Conservation (phyloP, 2,113 vertebrate genomes). For the Pelecanus crispus region DNA sequence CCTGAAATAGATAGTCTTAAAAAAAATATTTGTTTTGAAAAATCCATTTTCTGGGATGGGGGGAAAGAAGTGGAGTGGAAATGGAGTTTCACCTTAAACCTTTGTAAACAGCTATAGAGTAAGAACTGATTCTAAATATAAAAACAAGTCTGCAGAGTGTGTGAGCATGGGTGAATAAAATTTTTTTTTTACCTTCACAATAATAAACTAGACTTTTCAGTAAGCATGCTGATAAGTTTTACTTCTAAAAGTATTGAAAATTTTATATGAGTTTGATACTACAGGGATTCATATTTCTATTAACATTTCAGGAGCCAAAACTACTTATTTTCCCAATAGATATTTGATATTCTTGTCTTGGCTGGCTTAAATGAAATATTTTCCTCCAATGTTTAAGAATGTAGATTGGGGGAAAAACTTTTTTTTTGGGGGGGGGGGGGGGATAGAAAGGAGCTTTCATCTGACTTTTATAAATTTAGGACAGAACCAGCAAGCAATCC, state of each 20-base stretch:
- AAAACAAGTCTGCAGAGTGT: not conserved
- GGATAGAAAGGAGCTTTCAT: not conserved
- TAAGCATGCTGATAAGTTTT: not conserved
- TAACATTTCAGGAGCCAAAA: not conserved
- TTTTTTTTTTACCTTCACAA: not conserved
- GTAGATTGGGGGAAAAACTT: not conserved
- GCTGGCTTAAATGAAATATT: not conserved
- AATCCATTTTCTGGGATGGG: not conserved
- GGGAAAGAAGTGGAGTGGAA: not conserved
- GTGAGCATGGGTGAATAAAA: not conserved
- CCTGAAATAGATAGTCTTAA: not conserved
- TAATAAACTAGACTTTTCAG: not conserved
- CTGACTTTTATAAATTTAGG: not conserved
- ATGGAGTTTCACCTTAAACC: not conserved
- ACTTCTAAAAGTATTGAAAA: not conserved
- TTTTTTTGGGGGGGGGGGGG: too few species aligned
- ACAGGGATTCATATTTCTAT: not conserved
- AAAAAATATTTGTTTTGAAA: not conserved
- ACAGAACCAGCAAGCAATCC: not conserved
- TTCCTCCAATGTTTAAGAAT: not conserved
- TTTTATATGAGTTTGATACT: not conserved
- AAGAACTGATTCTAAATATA: not conserved
- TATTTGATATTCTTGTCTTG: not conserved
- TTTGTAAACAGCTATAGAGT: not conserved
- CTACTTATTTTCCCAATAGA: constrained; percentile 1